Evolutionary conservation across 2,888 invertebrate species (phyloP).

Genomic region (Tachina lurida): DNA sequence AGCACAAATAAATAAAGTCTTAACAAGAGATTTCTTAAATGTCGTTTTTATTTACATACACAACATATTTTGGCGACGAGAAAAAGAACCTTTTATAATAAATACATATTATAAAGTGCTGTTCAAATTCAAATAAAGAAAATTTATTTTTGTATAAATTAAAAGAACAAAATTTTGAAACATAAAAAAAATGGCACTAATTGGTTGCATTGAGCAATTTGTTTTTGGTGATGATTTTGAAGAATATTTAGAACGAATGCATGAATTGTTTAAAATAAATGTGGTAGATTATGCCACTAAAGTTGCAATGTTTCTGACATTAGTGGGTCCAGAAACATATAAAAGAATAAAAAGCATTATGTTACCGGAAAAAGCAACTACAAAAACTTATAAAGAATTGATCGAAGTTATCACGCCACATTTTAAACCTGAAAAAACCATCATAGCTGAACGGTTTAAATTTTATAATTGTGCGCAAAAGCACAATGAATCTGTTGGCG

Average conservation of each 20-base stretch:
- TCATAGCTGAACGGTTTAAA: slow-evolving; percentile 39
- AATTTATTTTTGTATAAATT: background rate
- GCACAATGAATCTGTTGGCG: slow-evolving; percentile 5
- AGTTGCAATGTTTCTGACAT: slow-evolving; percentile 52
- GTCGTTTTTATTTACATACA: too few relatives aligned
- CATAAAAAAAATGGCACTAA: slow-evolving; percentile 29
- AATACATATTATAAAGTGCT: background rate
- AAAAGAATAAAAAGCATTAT: slow-evolving; percentile 40
- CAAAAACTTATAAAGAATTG: slow-evolving; percentile 34
- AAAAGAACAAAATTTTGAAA: background rate
- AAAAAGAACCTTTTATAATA: too few relatives aligned
- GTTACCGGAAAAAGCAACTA: slow-evolving; percentile 37
- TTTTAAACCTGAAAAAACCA: slow-evolving; percentile 43
- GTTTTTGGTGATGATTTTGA: slow-evolving; percentile 21
- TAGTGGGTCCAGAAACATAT: slow-evolving; percentile 50
- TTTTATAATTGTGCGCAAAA: slow-evolving; percentile 48
- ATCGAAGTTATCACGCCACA: slow-evolving; percentile 37
- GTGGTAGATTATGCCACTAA: slow-evolving; percentile 46
- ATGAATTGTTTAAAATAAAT: slow-evolving; percentile 51
- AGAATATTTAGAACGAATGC: slow-evolving; percentile 29
- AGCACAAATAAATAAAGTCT: too few relatives aligned
- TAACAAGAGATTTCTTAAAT: too few relatives aligned
- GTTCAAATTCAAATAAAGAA: background rate
- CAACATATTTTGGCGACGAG: too few relatives aligned
- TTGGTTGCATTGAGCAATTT: slow-evolving; percentile 54